These are phyloP conservation scores for Hafferia zeledoni DNA, from an alignment of 2,797 vertebrate species.

Conservation along the genomic window DNA sequence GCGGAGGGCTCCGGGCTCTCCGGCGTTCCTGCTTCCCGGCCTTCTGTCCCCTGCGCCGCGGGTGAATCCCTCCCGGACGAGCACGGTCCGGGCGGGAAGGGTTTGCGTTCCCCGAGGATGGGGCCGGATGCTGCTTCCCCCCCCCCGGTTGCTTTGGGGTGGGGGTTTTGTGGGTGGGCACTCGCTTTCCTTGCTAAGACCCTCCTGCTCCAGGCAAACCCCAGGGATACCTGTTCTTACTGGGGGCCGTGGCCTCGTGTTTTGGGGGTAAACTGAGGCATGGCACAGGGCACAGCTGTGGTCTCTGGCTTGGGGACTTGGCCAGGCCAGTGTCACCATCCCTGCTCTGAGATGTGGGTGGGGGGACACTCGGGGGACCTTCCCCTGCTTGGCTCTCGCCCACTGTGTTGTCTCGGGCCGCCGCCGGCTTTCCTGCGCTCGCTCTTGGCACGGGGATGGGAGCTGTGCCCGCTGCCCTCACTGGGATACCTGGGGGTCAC, in stretches of 20 bases:
- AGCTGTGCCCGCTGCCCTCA: not conserved
- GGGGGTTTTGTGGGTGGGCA: not conserved
- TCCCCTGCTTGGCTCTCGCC: not conserved
- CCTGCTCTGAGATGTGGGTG: not conserved
- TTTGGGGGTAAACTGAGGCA: not conserved
- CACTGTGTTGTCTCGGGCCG: not conserved
- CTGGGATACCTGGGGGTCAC: not conserved
- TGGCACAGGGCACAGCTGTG: accelerated
- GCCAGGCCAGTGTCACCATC: accelerated
- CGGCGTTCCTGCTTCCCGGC: not conserved
- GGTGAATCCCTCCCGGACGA: not conserved
- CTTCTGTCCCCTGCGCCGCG: not conserved
- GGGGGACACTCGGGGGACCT: accelerated
- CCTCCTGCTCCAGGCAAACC: not conserved
- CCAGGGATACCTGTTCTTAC: not conserved
- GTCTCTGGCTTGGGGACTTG: not conserved
- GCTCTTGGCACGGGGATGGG: not conserved
- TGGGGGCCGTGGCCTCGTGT: accelerated
- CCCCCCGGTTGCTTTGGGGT: not conserved
- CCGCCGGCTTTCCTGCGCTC: not conserved
- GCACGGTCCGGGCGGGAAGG: not conserved
- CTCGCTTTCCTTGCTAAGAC: not conserved
- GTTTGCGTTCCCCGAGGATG: accelerated
- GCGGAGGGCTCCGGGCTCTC: not conserved
- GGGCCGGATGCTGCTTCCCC: not conserved